These are phyloP conservation scores for Dryococelus australis DNA, from an alignment of 2,888 invertebrate genomes.

Conservation along the genomic window DNA sequence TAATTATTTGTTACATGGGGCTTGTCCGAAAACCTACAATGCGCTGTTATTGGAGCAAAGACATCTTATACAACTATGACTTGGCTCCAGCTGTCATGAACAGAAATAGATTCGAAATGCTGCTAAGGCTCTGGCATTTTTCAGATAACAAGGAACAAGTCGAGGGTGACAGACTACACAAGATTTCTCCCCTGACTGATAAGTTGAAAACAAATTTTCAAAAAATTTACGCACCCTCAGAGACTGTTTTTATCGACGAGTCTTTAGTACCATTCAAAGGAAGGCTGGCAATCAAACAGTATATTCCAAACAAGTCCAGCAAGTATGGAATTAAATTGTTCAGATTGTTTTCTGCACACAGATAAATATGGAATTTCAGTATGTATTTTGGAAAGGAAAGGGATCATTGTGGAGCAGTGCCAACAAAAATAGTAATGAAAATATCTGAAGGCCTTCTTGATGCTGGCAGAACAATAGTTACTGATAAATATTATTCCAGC, in stretches of 20 bases:
- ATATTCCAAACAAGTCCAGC: no score
- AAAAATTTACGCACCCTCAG: background rate
- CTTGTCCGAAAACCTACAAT: no score
- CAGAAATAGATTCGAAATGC: no score
- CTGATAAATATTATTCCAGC: background rate
- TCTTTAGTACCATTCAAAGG: no score
- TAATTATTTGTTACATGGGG: background rate
- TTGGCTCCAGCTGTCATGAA: background rate
- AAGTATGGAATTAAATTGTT: no score
- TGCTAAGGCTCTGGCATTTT: background rate
- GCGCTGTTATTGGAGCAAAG: background rate
- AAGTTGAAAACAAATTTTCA: background rate
- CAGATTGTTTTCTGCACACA: background rate
- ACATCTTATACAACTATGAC: background rate
- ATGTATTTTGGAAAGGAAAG: background rate
- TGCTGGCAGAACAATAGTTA: background rate
- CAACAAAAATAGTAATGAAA: background rate
- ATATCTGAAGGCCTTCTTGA: background rate
- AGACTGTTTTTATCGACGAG: background rate
- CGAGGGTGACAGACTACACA: background rate
- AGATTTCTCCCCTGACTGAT: background rate
- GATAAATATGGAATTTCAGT: background rate
- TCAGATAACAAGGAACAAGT: background rate
- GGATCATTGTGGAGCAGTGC: background rate
- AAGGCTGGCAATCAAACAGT: no score